phyloP scores from a whole-genome alignment of 2,888 invertebrate genomes.

The Phengaris arion region DNA sequence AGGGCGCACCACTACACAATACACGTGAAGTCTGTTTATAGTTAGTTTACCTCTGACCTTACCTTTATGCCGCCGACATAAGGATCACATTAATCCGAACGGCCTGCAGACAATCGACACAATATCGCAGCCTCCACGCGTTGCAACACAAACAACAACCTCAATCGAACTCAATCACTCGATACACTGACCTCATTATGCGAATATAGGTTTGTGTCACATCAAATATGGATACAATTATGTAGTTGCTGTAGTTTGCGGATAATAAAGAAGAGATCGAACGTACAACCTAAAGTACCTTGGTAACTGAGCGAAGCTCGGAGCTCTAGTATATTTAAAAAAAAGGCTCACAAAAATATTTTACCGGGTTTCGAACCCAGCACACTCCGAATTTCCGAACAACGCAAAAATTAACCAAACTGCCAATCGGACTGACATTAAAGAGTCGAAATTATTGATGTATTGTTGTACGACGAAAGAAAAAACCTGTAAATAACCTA shows the following conservation, averaged over 20 bases:
- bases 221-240: constrained; percentile 28
- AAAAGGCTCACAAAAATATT: too few species aligned
- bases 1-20: not conserved
- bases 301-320: too few species aligned
- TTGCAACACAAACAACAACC: constrained; percentile 8
- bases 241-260: not conserved
- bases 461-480: too few species aligned
- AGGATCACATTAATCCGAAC: not conserved
- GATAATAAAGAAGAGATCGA: constrained; percentile 8
- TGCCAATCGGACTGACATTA: too few species aligned
- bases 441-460: too few species aligned
- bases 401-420: too few species aligned
- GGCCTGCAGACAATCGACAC: not conserved
- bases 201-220: constrained; percentile 19
- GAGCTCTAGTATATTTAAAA: too few species aligned
- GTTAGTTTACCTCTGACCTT: too few species aligned
- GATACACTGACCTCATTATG: constrained; percentile 17
- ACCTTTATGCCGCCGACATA: not conserved
- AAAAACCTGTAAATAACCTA: too few species aligned
- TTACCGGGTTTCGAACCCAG: too few species aligned
- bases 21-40: not conserved
- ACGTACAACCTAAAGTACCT: too few species aligned
- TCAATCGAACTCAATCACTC: constrained; percentile 2
- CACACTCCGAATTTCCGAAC: too few species aligned
- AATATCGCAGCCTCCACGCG: constrained; percentile 4